Conservation (phyloP, 2,113 vertebrate genomes). For the Pterocles gutturalis region DNA sequence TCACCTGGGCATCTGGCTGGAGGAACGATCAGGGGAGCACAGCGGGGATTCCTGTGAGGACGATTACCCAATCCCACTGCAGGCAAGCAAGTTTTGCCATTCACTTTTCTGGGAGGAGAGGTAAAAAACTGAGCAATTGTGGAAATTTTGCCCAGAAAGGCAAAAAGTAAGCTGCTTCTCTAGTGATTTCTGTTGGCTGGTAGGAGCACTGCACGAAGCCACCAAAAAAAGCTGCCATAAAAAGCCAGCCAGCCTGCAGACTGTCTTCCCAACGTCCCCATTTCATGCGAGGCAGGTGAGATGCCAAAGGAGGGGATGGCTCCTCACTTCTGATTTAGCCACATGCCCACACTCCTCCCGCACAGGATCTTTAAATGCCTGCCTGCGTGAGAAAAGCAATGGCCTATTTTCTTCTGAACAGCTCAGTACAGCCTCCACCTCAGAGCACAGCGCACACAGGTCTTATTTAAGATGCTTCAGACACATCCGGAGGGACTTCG, state of each 20-base stretch:
- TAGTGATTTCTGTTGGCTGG: neutral
- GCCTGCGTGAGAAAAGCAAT: conserved; percentile 42
- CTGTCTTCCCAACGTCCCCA: neutral
- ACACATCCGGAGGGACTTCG: conserved; percentile 33
- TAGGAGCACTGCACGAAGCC: neutral
- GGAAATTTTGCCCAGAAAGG: neutral
- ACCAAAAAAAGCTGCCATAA: neutral
- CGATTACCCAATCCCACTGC: neutral
- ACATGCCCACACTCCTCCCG: conserved; percentile 49
- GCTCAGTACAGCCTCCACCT: conserved; percentile 36
- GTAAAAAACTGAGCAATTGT: neutral
- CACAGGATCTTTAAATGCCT: conserved; percentile 48
- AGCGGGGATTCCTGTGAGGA: neutral
- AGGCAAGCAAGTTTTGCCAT: neutral
- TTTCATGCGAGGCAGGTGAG: conserved; percentile 33
- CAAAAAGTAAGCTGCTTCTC: neutral
- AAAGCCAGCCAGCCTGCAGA: neutral
- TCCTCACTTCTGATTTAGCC: conserved; percentile 48
- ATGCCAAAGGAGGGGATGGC: neutral
- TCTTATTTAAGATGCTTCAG: conserved; percentile 61
- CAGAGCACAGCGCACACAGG: neutral
- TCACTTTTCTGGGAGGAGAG: neutral
- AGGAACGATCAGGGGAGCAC: neutral
- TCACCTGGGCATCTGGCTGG: neutral
- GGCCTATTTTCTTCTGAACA: conserved; percentile 42